phyloP scores from a whole-genome alignment of 2,797 vertebrate genomes.

The Eulemur coronatus region DNA sequence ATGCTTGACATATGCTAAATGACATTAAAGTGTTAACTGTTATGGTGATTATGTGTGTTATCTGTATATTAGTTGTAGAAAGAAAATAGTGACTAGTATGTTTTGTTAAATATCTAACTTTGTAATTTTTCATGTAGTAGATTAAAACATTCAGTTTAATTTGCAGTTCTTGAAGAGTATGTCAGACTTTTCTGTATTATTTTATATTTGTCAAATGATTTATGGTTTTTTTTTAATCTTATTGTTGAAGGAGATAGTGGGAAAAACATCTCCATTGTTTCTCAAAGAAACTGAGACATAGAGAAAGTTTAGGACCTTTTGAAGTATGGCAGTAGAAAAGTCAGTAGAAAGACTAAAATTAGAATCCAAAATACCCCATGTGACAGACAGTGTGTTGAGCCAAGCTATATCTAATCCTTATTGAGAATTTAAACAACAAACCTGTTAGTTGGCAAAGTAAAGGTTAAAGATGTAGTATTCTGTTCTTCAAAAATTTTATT shows the following conservation, averaged over 20 bases:
- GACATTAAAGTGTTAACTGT: not conserved
- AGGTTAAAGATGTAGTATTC: conserved; percentile 10
- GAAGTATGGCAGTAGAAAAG: conserved; percentile 1
- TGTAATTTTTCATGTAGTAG: not conserved
- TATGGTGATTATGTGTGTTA: not conserved
- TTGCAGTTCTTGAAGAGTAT: not conserved
- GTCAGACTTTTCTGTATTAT: not conserved
- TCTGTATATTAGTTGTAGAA: not conserved
- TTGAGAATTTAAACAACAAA: conserved; percentile 22
- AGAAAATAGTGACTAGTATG: not conserved
- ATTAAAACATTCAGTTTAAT: conserved; percentile 29
- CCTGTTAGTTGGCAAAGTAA: conserved; percentile 30
- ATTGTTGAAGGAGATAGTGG: not conserved
- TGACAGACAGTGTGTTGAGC: conserved; percentile 19
- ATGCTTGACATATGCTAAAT: not conserved
- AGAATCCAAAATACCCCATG: conserved; percentile 10
- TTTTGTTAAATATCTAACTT: conserved; percentile 6
- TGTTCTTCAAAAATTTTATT: conserved; percentile 24
- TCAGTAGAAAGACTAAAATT: conserved; percentile 29
- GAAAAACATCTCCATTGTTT: not conserved
- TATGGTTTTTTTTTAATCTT: not conserved
- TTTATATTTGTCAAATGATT: conserved; percentile 45
- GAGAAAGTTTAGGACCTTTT: conserved; percentile 26
- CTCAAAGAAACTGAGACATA: not conserved
- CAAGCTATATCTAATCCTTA: conserved; percentile 18